Evolutionary conservation across 2,797 vertebrate species (phyloP).

Genomic region (Huso huso): DNA sequence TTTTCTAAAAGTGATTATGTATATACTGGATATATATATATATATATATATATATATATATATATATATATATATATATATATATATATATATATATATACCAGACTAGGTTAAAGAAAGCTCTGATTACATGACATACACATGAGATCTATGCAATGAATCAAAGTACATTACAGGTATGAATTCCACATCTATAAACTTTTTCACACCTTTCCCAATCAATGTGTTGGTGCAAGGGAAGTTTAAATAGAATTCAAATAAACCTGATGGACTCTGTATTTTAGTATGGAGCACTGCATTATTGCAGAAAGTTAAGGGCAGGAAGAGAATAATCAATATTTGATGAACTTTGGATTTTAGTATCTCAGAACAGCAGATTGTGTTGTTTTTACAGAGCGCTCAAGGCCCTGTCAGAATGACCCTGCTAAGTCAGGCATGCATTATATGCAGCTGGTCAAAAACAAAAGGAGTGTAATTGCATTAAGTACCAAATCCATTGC

Average conservation of each 20-base stretch:
- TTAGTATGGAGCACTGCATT: too few relatives aligned
- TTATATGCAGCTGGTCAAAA: constrained; percentile 7
- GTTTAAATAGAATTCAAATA: too few relatives aligned
- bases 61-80: constrained; percentile 4
- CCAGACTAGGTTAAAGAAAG: too few relatives aligned
- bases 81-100: too few relatives aligned
- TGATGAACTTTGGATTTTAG: constrained; percentile 1
- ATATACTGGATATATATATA: constrained; percentile 1
- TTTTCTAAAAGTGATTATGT: too few relatives aligned
- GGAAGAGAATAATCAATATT: not conserved
- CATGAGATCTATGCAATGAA: too few relatives aligned
- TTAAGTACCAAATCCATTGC: not conserved
- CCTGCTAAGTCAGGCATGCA: constrained; percentile 18
- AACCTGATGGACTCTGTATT: too few relatives aligned
- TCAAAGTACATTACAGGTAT: too few relatives aligned
- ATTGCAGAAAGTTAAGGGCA: constrained; percentile 22
- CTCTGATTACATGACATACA: too few relatives aligned
- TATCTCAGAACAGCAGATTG: constrained; percentile 9
- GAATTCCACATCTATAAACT: too few relatives aligned
- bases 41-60: constrained; percentile 5
- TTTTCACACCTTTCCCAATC: too few relatives aligned
- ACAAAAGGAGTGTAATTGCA: constrained; percentile 1
- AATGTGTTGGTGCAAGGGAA: too few relatives aligned
- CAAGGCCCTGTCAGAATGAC: constrained; percentile 34
- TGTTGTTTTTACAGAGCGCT: constrained; percentile 8